Evolutionary conservation across 2,888 invertebrate genomes (phyloP).

Genomic region (Habroteleia sp.): DNA sequence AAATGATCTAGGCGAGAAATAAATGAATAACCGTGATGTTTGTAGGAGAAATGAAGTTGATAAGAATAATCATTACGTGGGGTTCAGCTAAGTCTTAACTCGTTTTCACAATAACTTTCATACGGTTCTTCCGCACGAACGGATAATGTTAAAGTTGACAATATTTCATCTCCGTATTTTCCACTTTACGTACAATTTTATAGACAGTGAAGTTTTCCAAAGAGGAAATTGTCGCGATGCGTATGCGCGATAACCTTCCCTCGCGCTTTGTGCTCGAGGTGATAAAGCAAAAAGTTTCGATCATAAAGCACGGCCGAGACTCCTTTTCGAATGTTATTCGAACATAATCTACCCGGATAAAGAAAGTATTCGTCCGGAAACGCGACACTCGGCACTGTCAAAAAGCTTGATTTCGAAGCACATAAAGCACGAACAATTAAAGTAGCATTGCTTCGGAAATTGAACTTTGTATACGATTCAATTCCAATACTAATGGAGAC

Average conservation of each 20-base stretch:
- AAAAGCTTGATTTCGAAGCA: too few relatives aligned
- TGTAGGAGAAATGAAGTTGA: neutral
- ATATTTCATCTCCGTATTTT: constrained; percentile 42
- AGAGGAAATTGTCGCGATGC: constrained; percentile 33
- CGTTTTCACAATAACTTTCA: constrained; percentile 27
- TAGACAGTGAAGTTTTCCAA: constrained; percentile 44
- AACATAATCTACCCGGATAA: constrained; percentile 38
- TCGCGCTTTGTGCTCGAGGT: constrained; percentile 8
- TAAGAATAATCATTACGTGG: constrained; percentile 20
- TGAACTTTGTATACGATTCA: too few relatives aligned
- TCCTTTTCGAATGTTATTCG: constrained; percentile 46
- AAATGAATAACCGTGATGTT: too few relatives aligned
- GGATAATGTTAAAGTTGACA: constrained; percentile 27
- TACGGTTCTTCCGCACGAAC: constrained; percentile 10
- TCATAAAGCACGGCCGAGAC: constrained; percentile 16
- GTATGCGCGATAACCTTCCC: constrained; percentile 30
- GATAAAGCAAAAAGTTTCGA: constrained; percentile 47
- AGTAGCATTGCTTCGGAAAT: too few relatives aligned
- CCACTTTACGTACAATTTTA: constrained; percentile 32
- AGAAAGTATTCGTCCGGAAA: constrained; percentile 29
- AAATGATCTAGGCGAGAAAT: too few relatives aligned
- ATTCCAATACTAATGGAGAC: too few relatives aligned
- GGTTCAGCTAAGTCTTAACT: constrained; percentile 20
- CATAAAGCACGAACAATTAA: too few relatives aligned
- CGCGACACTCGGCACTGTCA: too few relatives aligned